Percentiles rank a stretch among this genome's conserved stretches.
Conservation (phyloP, 2,113 vertebrate species). For the Thunnus thynnus region DNA sequence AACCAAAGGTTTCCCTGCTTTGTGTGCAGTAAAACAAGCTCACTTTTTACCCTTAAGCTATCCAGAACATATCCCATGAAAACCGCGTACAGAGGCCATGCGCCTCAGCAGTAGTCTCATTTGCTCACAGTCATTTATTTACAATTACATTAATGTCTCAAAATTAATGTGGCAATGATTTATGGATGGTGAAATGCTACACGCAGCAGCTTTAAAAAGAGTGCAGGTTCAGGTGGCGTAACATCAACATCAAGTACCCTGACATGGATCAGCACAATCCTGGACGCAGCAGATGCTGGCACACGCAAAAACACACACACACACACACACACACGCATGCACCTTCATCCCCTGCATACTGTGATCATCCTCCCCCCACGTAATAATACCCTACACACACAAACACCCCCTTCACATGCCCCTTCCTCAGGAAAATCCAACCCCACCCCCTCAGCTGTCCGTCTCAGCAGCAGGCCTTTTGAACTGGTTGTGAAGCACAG, state of each 20-base stretch:
- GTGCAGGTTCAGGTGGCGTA: conserved; percentile 17
- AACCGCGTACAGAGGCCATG: neutral
- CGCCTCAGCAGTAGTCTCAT: conserved; percentile 13
- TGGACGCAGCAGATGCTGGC: conserved; percentile 42
- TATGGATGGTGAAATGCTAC: conserved; percentile 36
- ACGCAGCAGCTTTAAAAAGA: conserved; percentile 28
- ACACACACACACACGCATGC: conserved; percentile 6
- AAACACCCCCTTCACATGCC: conserved; percentile 41
- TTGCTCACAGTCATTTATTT: conserved; percentile 24
- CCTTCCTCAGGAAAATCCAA: conserved; percentile 39
- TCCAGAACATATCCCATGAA: neutral
- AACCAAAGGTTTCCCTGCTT: neutral
- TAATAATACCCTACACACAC: conserved; percentile 56
- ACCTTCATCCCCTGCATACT: conserved; percentile 46
- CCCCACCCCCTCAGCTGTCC: conserved; percentile 68
- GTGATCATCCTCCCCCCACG: conserved; percentile 51
- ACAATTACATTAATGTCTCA: conserved; percentile 29
- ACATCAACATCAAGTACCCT: conserved; percentile 3
- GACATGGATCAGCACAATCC: conserved; percentile 28
- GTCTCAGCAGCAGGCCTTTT: conserved; percentile 70
- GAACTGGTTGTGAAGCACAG: conserved; percentile 65
- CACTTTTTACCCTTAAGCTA: conserved; percentile 11
- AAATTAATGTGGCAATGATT: conserved; percentile 48
- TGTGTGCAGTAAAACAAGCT: conserved; percentile 2
- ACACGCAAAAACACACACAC: conserved; percentile 10